These are phyloP conservation scores for Erebia aethiops DNA, from an alignment of 2,888 invertebrate species.

Conservation along the genomic window DNA sequence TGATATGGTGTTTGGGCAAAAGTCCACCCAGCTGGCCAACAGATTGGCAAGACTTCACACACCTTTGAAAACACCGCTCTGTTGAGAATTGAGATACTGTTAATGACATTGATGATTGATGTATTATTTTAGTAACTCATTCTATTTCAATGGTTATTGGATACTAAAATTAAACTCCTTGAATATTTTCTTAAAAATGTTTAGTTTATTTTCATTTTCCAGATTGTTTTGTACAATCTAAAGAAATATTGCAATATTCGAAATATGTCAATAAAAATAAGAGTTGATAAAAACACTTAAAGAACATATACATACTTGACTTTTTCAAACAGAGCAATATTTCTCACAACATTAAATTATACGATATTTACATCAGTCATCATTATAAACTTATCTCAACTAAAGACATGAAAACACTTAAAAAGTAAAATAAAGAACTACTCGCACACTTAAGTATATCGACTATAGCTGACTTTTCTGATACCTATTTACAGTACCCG, in stretches of 20 bases:
- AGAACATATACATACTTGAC: conserved; percentile 45
- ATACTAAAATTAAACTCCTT: conserved; percentile 50
- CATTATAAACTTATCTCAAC: conserved; percentile 45
- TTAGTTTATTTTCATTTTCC: conserved; percentile 65
- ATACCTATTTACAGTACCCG: no score
- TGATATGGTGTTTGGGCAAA: no score
- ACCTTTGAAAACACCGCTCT: no score
- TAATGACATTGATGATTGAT: no score
- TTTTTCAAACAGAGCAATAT: conserved; percentile 49
- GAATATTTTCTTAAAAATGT: conserved; percentile 62
- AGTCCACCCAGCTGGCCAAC: no score
- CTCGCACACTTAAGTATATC: conserved; percentile 28
- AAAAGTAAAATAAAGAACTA: conserved; percentile 32
- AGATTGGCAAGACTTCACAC: no score
- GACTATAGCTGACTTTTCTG: conserved; percentile 26
- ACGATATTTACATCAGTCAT: conserved; percentile 53
- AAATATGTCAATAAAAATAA: conserved; percentile 18
- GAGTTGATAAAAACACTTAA: conserved; percentile 7
- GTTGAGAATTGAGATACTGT: no score
- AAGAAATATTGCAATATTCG: conserved; percentile 45
- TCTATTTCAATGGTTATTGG: background rate
- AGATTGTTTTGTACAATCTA: conserved; percentile 49
- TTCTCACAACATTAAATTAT: conserved; percentile 42
- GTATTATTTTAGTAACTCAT: no score
- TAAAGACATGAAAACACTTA: conserved; percentile 38